Conservation (phyloP, 2,113 vertebrate species). For the Nettapus auritus region DNA sequence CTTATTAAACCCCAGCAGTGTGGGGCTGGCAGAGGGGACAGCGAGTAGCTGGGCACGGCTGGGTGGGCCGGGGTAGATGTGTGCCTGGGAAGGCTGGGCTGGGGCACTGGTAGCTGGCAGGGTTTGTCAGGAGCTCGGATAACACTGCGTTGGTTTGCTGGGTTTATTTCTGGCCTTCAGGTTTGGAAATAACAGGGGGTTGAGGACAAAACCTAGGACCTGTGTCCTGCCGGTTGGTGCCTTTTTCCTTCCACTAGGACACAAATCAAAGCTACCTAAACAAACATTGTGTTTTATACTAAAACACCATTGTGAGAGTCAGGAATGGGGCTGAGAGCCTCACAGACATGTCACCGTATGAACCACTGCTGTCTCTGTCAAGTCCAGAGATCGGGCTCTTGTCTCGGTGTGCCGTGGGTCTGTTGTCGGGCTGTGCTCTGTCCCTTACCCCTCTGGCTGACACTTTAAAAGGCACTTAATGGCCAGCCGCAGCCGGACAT, state of each 20-base stretch:
- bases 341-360: neutral
- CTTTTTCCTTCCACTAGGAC: neutral
- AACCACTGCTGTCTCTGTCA: neutral
- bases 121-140: neutral
- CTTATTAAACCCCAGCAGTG: neutral
- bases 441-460: neutral
- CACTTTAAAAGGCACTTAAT: neutral
- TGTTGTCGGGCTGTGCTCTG: neutral
- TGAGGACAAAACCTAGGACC: neutral
- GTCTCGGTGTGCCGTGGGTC: neutral
- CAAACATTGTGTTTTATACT: neutral
- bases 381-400: neutral
- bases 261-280: neutral
- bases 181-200: neutral
- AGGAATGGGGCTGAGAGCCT: neutral
- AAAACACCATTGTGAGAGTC: neutral
- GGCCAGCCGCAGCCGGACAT: neutral
- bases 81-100: neutral
- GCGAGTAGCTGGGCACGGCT: neutral
- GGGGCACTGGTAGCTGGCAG: neutral
- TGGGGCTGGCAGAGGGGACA: neutral
- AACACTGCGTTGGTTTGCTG: neutral
- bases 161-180: neutral
- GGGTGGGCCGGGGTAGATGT: neutral
- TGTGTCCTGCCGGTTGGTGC: neutral